phyloP scores from a whole-genome alignment of 1,140 invertebrate species.

The Drosophila parvula region DNA sequence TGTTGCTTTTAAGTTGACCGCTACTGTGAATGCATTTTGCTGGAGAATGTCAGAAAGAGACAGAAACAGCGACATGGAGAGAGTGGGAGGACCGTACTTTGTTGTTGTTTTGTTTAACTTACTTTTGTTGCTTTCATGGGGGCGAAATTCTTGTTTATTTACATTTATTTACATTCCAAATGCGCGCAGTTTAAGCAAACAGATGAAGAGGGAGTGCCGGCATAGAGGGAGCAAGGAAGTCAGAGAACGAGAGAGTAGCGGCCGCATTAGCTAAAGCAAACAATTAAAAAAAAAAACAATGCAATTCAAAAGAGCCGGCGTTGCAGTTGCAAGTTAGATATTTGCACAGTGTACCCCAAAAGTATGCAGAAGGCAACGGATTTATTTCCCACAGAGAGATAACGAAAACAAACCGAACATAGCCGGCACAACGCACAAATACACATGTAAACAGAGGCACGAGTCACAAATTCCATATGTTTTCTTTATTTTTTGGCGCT shows the following conservation, averaged over 20 bases:
- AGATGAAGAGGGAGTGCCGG: slow-evolving; percentile 9
- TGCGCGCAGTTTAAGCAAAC: slow-evolving; percentile 71
- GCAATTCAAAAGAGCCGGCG: slow-evolving; percentile 52
- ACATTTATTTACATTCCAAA: slow-evolving; percentile 76
- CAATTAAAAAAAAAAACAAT: slow-evolving; percentile 49
- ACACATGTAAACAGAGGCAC: slow-evolving; percentile 38
- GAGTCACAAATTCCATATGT: slow-evolving; percentile 41
- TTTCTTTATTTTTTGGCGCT: slow-evolving; percentile 22
- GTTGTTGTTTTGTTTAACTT: slow-evolving; percentile 32
- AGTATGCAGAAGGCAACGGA: slow-evolving; percentile 67
- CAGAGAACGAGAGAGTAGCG: not conserved
- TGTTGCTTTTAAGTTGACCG: not conserved
- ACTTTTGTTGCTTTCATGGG: slow-evolving; percentile 50
- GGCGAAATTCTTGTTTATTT: slow-evolving; percentile 77
- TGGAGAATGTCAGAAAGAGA: not conserved
- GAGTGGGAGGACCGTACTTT: slow-evolving; percentile 37
- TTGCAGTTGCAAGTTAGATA: slow-evolving; percentile 45
- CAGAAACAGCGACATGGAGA: not conserved
- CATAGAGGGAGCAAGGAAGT: not conserved
- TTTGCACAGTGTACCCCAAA: slow-evolving; percentile 72
- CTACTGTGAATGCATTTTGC: slow-evolving; percentile 28
- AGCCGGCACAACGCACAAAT: slow-evolving; percentile 64
- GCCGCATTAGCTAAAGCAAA: slow-evolving; percentile 62
- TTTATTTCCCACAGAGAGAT: slow-evolving; percentile 46
- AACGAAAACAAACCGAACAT: slow-evolving; percentile 71